A percentile compares a stretch with the other conserved stretches of the same genome.
These are phyloP conservation scores for Apteryx owenii DNA, from an alignment of 2,113 vertebrate species.

Conservation along the genomic window DNA sequence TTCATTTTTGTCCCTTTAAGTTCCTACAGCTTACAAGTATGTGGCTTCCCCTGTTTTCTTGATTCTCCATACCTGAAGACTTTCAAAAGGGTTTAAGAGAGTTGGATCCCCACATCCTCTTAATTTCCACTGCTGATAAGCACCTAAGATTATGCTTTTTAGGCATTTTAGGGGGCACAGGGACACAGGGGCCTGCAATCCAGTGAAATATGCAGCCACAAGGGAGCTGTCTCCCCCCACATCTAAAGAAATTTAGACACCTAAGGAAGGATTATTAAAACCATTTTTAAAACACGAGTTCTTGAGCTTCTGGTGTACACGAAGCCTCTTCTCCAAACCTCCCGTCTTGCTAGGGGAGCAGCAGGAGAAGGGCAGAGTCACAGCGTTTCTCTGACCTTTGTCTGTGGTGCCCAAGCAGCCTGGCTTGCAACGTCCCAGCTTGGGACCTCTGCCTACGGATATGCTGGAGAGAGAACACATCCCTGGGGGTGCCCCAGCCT, in stretches of 20 bases:
- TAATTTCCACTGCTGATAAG: not conserved
- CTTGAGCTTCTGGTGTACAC: not conserved
- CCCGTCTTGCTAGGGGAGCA: not conserved
- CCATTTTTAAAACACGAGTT: not conserved
- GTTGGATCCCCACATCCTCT: not conserved
- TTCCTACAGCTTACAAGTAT: not conserved
- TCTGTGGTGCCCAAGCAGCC: not conserved
- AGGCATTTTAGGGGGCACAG: not conserved
- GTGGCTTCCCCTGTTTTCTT: not conserved
- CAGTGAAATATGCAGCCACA: not conserved
- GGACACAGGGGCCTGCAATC: not conserved
- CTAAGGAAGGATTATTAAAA: not conserved
- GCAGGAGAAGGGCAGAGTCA: not conserved
- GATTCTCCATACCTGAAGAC: not conserved
- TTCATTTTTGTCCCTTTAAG: not conserved
- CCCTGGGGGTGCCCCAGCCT: not conserved
- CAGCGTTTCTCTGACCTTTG: not conserved
- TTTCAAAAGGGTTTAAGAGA: not conserved
- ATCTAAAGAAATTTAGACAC: not conserved
- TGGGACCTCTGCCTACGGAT: not conserved
- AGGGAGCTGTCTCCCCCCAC: not conserved
- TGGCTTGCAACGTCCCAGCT: accelerated
- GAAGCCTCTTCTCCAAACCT: not conserved
- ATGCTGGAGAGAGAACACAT: accelerated
- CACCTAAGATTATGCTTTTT: not conserved